phyloP scores from a whole-genome alignment of 2,113 vertebrate species.

The Corydoras maculifer region DNA sequence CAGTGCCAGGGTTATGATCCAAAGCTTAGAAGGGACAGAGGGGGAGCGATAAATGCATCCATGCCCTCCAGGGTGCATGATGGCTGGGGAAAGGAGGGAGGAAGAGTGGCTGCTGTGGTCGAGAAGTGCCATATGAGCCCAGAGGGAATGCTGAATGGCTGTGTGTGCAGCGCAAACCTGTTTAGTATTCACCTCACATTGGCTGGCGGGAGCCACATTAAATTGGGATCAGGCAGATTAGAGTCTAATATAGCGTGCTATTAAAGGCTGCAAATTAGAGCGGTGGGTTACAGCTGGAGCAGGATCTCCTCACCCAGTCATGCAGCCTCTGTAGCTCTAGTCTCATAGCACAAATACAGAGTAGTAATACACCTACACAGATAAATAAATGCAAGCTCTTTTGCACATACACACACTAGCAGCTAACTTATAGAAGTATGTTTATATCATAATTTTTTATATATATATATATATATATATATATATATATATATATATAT shows the following conservation, averaged over 20 bases:
- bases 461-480: too few species aligned
- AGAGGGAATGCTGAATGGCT: slow-evolving; percentile 65
- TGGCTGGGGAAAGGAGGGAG: slow-evolving; percentile 30
- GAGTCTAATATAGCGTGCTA: slow-evolving; percentile 87
- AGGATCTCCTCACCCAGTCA: slow-evolving; percentile 50
- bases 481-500: too few species aligned
- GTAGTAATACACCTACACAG: not conserved
- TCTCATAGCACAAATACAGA: slow-evolving; percentile 43
- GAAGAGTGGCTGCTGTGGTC: slow-evolving; percentile 18
- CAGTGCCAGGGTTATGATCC: slow-evolving; percentile 41
- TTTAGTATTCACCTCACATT: slow-evolving; percentile 74
- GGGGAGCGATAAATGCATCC: slow-evolving; percentile 43
- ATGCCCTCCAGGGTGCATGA: slow-evolving; percentile 37
- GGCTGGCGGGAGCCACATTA: slow-evolving; percentile 81
- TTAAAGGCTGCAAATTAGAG: slow-evolving; percentile 95
- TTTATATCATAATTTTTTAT: not conserved
- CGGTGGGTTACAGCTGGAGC: slow-evolving; percentile 65
- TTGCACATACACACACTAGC: not conserved
- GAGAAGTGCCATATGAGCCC: slow-evolving; percentile 51
- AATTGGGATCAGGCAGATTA: slow-evolving; percentile 99
- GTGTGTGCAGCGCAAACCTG: slow-evolving; percentile 57
- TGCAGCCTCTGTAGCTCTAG: slow-evolving; percentile 62
- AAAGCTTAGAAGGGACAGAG: slow-evolving; percentile 37
- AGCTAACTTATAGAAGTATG: not conserved
- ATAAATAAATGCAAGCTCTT: slow-evolving; percentile 4